These are phyloP conservation scores for Leptinotarsa lineolata DNA, from an alignment of 1,140 invertebrate species.

Conservation along the genomic window DNA sequence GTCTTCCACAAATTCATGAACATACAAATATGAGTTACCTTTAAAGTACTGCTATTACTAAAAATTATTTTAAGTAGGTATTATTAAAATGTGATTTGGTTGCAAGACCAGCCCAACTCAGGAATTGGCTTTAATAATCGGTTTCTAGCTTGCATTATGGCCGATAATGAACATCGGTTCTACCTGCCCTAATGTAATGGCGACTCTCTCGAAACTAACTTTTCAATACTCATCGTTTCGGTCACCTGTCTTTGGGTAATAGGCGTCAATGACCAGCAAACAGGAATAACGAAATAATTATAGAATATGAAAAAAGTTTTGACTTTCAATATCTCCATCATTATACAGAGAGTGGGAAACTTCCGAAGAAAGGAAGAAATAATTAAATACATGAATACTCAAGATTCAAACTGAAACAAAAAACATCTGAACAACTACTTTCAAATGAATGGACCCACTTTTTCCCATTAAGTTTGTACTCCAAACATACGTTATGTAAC, in stretches of 20 bases:
- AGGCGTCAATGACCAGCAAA: background rate
- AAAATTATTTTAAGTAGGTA: constrained; percentile 37
- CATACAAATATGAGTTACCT: constrained; percentile 14
- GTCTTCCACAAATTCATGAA: background rate
- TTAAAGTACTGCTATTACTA: constrained; percentile 31
- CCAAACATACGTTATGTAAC: no score
- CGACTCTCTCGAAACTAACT: constrained; percentile 16
- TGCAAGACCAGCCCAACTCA: constrained; percentile 31
- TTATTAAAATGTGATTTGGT: constrained; percentile 45
- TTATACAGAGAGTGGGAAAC: background rate
- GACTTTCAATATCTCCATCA: no score
- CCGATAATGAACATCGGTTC: constrained; percentile 38
- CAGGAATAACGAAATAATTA: background rate
- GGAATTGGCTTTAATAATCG: constrained; percentile 43
- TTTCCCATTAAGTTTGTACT: no score
- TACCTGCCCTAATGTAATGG: constrained; percentile 32
- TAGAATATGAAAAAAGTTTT: no score
- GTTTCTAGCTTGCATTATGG: constrained; percentile 41
- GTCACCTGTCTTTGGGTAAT: background rate
- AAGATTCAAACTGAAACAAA: background rate
- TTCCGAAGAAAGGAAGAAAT: background rate
- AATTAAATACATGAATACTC: background rate
- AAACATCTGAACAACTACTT: background rate
- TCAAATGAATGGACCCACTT: no score
- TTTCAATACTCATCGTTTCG: constrained; percentile 8